Evolutionary conservation across 2,888 invertebrate species (phyloP).

Genomic region (Orchesellides sinensis): DNA sequence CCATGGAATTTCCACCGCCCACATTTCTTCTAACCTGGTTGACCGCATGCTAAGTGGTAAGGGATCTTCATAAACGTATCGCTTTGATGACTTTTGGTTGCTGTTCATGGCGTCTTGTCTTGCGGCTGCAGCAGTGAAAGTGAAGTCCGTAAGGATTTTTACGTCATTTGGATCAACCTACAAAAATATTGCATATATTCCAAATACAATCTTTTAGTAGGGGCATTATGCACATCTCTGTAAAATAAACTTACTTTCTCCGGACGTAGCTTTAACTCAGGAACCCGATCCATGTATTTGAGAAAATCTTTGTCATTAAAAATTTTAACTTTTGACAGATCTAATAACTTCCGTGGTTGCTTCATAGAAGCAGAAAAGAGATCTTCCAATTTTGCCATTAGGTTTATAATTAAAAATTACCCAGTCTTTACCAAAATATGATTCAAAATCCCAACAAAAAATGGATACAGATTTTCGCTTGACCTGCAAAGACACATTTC

Average conservation of each 20-base stretch:
- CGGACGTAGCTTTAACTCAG: slow-evolving; percentile 91
- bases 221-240: neutral
- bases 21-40: slow-evolving; percentile 86
- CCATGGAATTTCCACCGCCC: slow-evolving; percentile 92
- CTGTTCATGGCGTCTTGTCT: slow-evolving; percentile 30
- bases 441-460: too few relatives aligned
- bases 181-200: neutral
- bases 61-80: slow-evolving; percentile 84
- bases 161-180: slow-evolving; percentile 27
- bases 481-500: too few relatives aligned
- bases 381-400: slow-evolving; percentile 51
- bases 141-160: slow-evolving; percentile 37
- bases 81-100: too few relatives aligned
- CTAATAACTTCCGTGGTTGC: slow-evolving; percentile 88
- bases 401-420: neutral
- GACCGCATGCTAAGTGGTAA: slow-evolving; percentile 88
- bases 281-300: slow-evolving; percentile 89
- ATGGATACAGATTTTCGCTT: too few relatives aligned
- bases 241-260: slow-evolving; percentile 87
- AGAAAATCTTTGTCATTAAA: slow-evolving; percentile 89
- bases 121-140: slow-evolving; percentile 11
- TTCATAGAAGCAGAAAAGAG: slow-evolving; percentile 77
- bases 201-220: neutral
- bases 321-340: slow-evolving; percentile 87
- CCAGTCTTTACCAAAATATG: neutral